phyloP scores from a whole-genome alignment of 2,113 vertebrate genomes.

The Eretmochelys imbricata region DNA sequence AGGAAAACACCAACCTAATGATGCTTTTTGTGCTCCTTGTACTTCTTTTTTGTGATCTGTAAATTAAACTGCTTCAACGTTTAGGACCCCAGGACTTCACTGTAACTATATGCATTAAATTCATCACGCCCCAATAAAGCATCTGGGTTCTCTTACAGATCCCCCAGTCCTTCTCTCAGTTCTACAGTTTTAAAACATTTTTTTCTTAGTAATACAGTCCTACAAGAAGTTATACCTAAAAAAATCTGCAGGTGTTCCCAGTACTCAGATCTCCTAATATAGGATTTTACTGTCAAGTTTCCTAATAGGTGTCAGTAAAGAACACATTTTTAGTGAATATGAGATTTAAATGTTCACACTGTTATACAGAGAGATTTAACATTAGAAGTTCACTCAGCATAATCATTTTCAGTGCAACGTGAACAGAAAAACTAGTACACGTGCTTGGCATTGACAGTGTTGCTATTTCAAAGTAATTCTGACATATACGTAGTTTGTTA shows the following conservation, averaged over 20 bases:
- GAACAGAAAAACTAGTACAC: neutral
- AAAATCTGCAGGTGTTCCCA: neutral
- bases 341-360: neutral
- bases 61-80: neutral
- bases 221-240: neutral
- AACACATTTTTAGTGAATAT: neutral
- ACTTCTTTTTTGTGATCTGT: neutral
- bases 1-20: neutral
- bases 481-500: neutral
- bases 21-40: neutral
- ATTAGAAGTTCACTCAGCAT: neutral
- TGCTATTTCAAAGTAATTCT: conserved; percentile 8
- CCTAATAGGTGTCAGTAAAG: neutral
- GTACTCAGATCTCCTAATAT: neutral
- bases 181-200: neutral
- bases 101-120: neutral
- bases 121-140: neutral
- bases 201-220: neutral
- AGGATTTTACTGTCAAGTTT: neutral
- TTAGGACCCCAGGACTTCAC: neutral
- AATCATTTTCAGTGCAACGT: neutral
- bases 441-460: neutral
- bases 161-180: neutral
- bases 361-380: neutral
- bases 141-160: neutral